Evolutionary conservation across 1,140 invertebrate species (phyloP), one percentile per base, ranked within the genome.

Genomic region (Sipha flava): DNA sequence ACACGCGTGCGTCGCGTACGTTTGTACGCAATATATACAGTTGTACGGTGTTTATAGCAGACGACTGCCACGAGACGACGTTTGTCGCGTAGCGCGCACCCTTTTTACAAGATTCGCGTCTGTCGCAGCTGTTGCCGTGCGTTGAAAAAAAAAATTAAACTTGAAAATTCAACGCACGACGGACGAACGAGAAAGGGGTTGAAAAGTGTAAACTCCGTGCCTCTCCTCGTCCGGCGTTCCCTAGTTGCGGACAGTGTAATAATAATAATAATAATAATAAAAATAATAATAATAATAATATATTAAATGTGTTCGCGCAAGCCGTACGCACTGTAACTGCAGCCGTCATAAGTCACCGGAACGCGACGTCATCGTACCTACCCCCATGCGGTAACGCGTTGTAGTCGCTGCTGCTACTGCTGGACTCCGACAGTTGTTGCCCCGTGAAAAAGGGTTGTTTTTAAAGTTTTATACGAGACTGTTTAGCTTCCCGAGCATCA

Each of bases 141-240:
- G 70, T 54, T 73, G n/a, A n/a, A 64, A 37, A 72, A 49, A 47
- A 72, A 75, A 75, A 75, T 75, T 75, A 52, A 54, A 75, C 49
- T 54, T 54, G 72, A 75, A 75, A 75, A 54, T 75, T 75, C 47
- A 37, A 75, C 43, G 29, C n/a, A 18, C 66, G 34, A 70, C 43
- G n/a, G 72, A 54, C 47, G 47, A 18, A 40, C 26, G 72, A n/a
- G n/a, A 75, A 75, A 75, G 47, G 72, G 47, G 72, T 75, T 54
- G 21, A 54, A 75, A 75, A 75, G 26, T 75, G 72, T 73, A 49
- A 73, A 73, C 16, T 47, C 49, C 49, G 59, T 21, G 31, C 18
- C 59, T 21, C 59, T 62, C 31, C 62, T 66, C 34, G 14, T 66
- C 23, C 37, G 21, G 45, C 5, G 5, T n/a, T 12, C n/a, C 7